phyloP scores from a whole-genome alignment of 2,797 vertebrate species.

The Amniataba percoides region DNA sequence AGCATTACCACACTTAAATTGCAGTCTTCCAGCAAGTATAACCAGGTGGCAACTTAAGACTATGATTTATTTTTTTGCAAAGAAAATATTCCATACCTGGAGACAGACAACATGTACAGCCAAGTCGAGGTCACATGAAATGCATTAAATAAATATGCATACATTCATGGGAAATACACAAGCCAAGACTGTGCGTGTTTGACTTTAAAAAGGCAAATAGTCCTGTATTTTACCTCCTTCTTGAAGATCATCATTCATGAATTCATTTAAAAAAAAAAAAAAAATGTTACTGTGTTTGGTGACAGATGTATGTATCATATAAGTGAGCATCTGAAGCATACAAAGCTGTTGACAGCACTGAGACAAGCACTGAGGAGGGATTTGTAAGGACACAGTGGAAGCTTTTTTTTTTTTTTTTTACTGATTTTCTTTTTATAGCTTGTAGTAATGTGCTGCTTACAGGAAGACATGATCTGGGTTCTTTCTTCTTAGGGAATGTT shows the following conservation, averaged over 20 bases:
- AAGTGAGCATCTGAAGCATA: constrained; percentile 10
- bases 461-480: constrained; percentile 27
- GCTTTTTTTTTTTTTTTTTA: constrained; percentile 49
- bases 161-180: neutral
- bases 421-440: constrained; percentile 50
- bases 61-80: constrained; percentile 27
- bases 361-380: constrained; percentile 15
- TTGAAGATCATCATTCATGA: constrained; percentile 1
- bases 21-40: constrained; percentile 20
- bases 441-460: constrained; percentile 33
- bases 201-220: neutral
- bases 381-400: constrained; percentile 15
- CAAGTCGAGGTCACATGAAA: constrained; percentile 23
- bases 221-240: neutral
- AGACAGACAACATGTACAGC: constrained; percentile 11
- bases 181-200: neutral
- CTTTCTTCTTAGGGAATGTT: constrained; percentile 24
- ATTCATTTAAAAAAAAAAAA: too few relatives aligned
- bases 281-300: constrained; percentile 6
- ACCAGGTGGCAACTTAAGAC: constrained; percentile 14
- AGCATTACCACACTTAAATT: constrained; percentile 24
- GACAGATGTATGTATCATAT: neutral
- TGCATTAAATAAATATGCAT: neutral
- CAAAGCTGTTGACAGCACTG: constrained; percentile 17
- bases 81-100: neutral